Evolutionary conservation across 1,140 invertebrate species (phyloP).

Genomic region (Lysiphlebus fabarum): DNA sequence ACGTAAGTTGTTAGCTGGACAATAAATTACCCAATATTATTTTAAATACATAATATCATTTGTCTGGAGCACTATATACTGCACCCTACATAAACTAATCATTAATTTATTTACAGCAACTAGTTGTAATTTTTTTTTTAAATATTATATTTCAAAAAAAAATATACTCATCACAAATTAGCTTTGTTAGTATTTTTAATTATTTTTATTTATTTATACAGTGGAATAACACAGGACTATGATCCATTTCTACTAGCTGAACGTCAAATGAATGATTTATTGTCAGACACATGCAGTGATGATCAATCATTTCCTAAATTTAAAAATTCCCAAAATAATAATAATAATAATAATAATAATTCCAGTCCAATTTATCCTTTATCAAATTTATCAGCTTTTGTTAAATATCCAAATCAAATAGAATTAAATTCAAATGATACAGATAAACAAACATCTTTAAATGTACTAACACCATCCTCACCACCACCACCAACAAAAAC

Average conservation of each 20-base stretch:
- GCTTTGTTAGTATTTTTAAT: background rate
- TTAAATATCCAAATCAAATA: slow-evolving; percentile 39
- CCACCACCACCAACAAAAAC: slow-evolving; percentile 14
- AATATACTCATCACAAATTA: too few species aligned
- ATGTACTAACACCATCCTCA: slow-evolving; percentile 38
- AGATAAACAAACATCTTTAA: slow-evolving; percentile 45
- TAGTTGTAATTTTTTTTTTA: too few species aligned
- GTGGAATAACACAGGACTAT: slow-evolving; percentile 55
- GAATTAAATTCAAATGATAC: slow-evolving; percentile 6
- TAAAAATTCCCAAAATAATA: slow-evolving; percentile 15
- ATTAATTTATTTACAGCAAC: background rate
- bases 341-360: too few species aligned
- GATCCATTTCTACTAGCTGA: slow-evolving; percentile 68
- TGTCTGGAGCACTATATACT: background rate
- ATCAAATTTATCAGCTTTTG: slow-evolving; percentile 53
- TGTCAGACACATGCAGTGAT: slow-evolving; percentile 50
- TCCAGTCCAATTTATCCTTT: slow-evolving; percentile 32
- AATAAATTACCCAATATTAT: too few species aligned
- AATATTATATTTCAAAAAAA: too few species aligned
- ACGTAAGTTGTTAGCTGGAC: slow-evolving; percentile 41
- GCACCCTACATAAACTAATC: background rate
- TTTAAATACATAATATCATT: background rate
- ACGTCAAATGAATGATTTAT: slow-evolving; percentile 67
- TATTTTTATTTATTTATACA: slow-evolving; percentile 36
- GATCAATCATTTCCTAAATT: slow-evolving; percentile 39